A percentile compares a stretch with the other conserved stretches of the same genome.
Conservation (phyloP, 2,797 vertebrate species). For the Bovichtus variegatus region DNA sequence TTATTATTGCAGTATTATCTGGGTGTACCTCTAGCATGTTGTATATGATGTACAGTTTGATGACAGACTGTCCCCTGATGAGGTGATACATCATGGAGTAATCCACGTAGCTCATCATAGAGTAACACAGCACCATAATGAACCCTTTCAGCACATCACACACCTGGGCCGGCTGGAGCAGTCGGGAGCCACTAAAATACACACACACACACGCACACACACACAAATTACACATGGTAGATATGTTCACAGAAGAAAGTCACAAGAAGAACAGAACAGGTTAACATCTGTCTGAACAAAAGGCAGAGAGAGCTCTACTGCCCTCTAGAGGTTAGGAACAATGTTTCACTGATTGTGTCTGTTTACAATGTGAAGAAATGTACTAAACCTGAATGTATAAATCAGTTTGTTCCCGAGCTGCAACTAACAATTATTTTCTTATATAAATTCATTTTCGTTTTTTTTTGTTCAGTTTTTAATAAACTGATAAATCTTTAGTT, state of each 20-base stretch:
- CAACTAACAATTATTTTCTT: neutral
- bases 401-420: too few species aligned
- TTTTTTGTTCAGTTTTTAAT: too few species aligned
- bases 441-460: neutral
- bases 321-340: constrained; percentile 44
- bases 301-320: constrained; percentile 38
- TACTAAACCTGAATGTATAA: neutral
- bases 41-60: constrained; percentile 99
- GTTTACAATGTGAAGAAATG: neutral
- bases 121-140: constrained; percentile 94
- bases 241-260: constrained; percentile 2
- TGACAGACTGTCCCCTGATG: constrained; percentile 97
- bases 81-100: constrained; percentile 99
- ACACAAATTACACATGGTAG: constrained; percentile 9
- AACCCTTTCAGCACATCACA: constrained; percentile 93
- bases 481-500: neutral
- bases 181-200: constrained; percentile 87
- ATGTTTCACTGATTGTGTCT: neutral
- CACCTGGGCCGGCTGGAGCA: constrained; percentile 94
- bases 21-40: constrained; percentile 96
- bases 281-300: neutral
- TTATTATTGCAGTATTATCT: neutral
- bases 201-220: too few species aligned
- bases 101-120: constrained; percentile 98
- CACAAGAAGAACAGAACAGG: neutral